These are phyloP conservation scores for Cinclus mexicanus DNA, from an alignment of 2,113 vertebrate genomes.

Conservation along the genomic window DNA sequence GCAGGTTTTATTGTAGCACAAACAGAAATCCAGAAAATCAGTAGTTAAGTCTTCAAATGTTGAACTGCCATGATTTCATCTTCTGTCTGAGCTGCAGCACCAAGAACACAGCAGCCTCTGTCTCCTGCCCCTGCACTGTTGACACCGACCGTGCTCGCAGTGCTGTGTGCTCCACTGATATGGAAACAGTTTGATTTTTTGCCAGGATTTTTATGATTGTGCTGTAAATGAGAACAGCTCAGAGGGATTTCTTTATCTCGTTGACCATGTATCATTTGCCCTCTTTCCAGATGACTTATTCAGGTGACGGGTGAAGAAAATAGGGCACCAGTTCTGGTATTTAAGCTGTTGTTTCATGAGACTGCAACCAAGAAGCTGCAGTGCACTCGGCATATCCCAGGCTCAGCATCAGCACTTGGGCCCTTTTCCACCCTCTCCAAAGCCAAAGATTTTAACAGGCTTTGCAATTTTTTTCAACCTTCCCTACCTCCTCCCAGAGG, in stretches of 20 bases:
- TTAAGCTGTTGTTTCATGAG: neutral
- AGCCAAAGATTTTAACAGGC: neutral
- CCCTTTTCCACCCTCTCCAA: neutral
- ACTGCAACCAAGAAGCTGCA: neutral
- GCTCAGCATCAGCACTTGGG: neutral
- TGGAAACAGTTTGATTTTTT: neutral
- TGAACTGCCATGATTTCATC: conserved; percentile 34
- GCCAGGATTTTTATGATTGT: conserved; percentile 2
- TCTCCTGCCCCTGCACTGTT: conserved; percentile 1
- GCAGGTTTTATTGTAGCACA: neutral
- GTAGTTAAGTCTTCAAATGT: conserved; percentile 8
- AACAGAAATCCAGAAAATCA: conserved; percentile 27
- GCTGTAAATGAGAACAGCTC: neutral
- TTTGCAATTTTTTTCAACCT: neutral
- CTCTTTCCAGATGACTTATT: neutral
- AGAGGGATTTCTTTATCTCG: neutral
- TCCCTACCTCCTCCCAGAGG: neutral
- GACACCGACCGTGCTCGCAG: neutral
- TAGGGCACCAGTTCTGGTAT: neutral
- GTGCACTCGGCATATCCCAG: accelerated
- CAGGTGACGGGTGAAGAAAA: neutral
- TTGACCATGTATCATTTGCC: neutral
- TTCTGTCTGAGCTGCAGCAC: neutral
- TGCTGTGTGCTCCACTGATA: neutral
- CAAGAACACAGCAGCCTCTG: conserved; percentile 45